Percentiles rank a stretch among this genome's conserved stretches.
These are phyloP conservation scores for Anoplius nigerrimus DNA, from an alignment of 2,888 invertebrate species.

Conservation along the genomic window DNA sequence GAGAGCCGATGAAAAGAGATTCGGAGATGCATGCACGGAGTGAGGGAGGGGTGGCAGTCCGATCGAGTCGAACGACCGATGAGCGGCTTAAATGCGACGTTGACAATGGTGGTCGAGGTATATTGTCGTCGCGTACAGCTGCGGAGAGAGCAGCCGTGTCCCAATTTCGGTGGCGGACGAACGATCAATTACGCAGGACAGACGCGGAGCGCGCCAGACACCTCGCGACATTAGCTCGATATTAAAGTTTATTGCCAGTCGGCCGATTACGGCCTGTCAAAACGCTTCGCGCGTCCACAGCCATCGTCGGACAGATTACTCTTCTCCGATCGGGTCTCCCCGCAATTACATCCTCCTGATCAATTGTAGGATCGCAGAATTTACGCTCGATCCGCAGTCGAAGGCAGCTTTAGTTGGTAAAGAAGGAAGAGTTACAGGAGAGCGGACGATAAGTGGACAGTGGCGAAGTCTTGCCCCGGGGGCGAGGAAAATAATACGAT, in stretches of 20 bases:
- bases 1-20: too few relatives aligned
- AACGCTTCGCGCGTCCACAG: too few relatives aligned
- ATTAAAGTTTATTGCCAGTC: conserved; percentile 41
- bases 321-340: not conserved
- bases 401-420: too few relatives aligned
- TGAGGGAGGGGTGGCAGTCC: too few relatives aligned
- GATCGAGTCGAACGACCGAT: not conserved
- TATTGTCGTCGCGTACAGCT: conserved; percentile 15
- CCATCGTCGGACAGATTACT: too few relatives aligned
- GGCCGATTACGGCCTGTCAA: conserved; percentile 40
- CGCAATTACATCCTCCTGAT: too few relatives aligned
- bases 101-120: conserved; percentile 41
- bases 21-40: too few relatives aligned
- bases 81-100: conserved; percentile 35
- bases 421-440: too few relatives aligned
- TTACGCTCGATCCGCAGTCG: too few relatives aligned
- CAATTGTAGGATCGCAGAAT: too few relatives aligned
- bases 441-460: too few relatives aligned
- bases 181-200: conserved; percentile 38
- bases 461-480: not conserved
- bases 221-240: conserved; percentile 36
- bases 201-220: not conserved
- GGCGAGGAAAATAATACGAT: not conserved
- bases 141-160: conserved; percentile 15
- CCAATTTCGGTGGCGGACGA: conserved; percentile 35